Evolutionary conservation across 2,888 invertebrate genomes (phyloP).

Genomic region (Apomyelois bistriatella): DNA sequence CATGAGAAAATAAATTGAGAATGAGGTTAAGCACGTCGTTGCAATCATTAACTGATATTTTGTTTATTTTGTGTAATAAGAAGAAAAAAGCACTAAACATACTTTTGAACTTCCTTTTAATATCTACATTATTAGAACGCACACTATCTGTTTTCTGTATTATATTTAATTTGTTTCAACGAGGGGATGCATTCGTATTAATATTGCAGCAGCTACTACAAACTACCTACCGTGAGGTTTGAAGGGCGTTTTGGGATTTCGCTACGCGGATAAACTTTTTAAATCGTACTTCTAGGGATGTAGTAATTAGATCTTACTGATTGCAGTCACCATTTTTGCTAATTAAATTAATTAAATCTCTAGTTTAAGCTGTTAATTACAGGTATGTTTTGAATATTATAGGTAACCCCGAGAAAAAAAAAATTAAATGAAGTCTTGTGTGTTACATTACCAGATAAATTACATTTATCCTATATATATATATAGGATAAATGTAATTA

Average conservation of each 20-base stretch:
- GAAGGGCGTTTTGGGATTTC: conserved; percentile 22
- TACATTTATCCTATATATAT: too few relatives aligned
- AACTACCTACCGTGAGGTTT: conserved; percentile 47
- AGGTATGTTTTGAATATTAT: too few relatives aligned
- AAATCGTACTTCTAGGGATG: background rate
- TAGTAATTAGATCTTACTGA: conserved; percentile 10
- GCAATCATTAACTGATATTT: too few relatives aligned
- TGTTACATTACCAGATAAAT: too few relatives aligned
- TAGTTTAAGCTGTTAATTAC: too few relatives aligned
- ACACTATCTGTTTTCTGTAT: background rate
- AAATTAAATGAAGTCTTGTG: too few relatives aligned
- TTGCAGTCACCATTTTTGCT: background rate
- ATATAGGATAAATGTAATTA: too few relatives aligned
- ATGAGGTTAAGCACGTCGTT: too few relatives aligned
- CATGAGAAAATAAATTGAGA: too few relatives aligned
- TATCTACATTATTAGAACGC: background rate
- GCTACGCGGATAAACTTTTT: conserved; percentile 7
- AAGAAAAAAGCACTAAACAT: too few relatives aligned
- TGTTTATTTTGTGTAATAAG: too few relatives aligned
- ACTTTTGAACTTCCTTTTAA: background rate
- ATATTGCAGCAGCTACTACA: conserved; percentile 70
- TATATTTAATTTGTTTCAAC: conserved; percentile 13
- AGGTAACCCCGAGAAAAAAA: too few relatives aligned
- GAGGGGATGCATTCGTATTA: conserved; percentile 66
- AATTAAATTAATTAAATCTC: background rate